Conservation (phyloP, 2,797 vertebrate genomes). For the Cyprinella venusta region DNA sequence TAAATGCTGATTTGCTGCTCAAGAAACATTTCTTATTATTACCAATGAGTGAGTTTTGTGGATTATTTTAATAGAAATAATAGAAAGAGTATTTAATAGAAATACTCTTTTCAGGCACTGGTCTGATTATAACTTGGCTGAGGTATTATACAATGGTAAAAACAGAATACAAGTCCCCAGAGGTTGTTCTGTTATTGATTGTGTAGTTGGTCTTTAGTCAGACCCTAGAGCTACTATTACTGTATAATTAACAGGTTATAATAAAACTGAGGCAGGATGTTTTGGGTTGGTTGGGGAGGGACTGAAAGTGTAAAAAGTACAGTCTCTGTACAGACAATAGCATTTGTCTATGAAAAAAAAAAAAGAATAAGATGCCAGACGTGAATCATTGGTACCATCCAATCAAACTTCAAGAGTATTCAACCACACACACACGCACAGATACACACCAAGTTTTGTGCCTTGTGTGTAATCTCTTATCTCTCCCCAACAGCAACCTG, state of each 20-base stretch:
- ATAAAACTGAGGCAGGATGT: too few relatives aligned
- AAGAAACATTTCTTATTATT: background rate
- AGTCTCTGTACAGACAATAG: too few relatives aligned
- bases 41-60: background rate
- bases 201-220: conserved; percentile 9
- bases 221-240: background rate
- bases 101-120: background rate
- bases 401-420: conserved; percentile 38
- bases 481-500: conserved; percentile 54
- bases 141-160: background rate
- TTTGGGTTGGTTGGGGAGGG: too few relatives aligned
- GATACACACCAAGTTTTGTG: conserved; percentile 39
- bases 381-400: conserved; percentile 22
- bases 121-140: background rate
- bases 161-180: background rate
- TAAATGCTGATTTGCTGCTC: background rate
- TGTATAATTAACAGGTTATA: too few relatives aligned
- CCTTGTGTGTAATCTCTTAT: conserved; percentile 56
- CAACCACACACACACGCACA: conserved; percentile 4
- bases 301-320: too few relatives aligned
- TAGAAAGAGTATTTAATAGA: too few relatives aligned
- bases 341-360: too few relatives aligned
- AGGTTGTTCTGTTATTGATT: background rate
- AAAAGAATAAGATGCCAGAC: conserved; percentile 18
- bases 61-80: too few relatives aligned